These are phyloP conservation scores for Antheraea assamensis DNA, from an alignment of 2,888 invertebrate species.

Conservation along the genomic window DNA sequence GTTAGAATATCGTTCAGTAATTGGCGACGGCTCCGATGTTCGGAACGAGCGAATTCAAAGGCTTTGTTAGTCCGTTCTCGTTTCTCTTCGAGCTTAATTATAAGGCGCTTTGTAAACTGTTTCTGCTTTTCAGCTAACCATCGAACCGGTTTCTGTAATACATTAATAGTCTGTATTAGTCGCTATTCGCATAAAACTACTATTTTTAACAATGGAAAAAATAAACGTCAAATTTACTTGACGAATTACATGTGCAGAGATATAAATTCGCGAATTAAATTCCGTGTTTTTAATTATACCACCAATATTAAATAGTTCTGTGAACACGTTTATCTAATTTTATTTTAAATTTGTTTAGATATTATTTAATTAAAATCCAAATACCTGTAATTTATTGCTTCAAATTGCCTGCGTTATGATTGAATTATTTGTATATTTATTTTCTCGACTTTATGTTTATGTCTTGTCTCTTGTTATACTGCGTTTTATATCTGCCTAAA, in stretches of 20 bases:
- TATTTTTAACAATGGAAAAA: background rate
- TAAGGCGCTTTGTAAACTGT: conserved; percentile 45
- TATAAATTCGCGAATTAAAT: background rate
- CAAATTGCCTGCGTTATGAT: too few species aligned
- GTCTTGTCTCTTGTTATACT: too few species aligned
- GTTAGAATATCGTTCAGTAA: conserved; percentile 12
- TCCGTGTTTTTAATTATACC: background rate
- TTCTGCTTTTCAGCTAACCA: conserved; percentile 21
- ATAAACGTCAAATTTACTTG: too few species aligned
- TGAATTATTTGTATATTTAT: too few species aligned
- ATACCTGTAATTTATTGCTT: too few species aligned
- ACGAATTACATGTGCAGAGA: too few species aligned
- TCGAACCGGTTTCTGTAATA: background rate
- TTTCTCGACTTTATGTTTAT: too few species aligned
- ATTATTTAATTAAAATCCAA: too few species aligned
- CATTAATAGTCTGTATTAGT: background rate
- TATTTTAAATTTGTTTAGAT: too few species aligned
- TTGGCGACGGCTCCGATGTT: conserved; percentile 1
- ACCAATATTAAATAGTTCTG: background rate
- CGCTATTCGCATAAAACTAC: background rate
- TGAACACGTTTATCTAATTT: background rate
- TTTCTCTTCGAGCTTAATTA: conserved; percentile 42
- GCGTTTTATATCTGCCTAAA: too few species aligned
- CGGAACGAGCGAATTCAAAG: conserved; percentile 28
- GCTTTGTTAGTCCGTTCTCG: conserved; percentile 35